phyloP scores from a whole-genome alignment of 2,113 vertebrate genomes.

The Myotis yumanensis region DNA sequence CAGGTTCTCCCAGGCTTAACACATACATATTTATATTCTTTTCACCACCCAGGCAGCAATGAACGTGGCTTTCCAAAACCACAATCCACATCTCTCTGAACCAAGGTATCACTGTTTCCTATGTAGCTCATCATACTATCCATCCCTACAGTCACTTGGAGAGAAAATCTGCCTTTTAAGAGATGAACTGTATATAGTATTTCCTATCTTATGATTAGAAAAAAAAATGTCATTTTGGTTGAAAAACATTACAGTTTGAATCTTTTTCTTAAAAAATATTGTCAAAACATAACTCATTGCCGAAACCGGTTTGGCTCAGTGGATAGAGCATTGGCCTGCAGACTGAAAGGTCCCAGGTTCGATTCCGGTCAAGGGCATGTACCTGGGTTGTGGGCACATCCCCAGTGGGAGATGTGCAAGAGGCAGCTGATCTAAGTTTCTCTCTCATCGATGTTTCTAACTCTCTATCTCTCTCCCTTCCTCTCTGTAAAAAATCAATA shows the following conservation, averaged over 20 bases:
- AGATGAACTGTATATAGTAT: not conserved
- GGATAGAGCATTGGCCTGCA: no score
- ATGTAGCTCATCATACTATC: not conserved
- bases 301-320: no score
- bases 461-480: no score
- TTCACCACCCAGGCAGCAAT: conserved; percentile 2
- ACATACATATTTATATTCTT: not conserved
- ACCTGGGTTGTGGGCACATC: no score
- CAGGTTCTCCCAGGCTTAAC: not conserved
- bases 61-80: conserved; percentile 21
- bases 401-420: no score
- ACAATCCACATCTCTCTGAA: not conserved
- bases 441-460: no score
- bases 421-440: no score
- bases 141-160: not conserved
- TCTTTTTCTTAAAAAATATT: not conserved
- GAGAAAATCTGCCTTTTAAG: not conserved
- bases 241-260: not conserved
- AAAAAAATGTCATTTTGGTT: conserved; percentile 15
- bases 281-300: not conserved
- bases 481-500: no score
- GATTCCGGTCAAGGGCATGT: no score
- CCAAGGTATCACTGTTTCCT: not conserved
- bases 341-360: no score
- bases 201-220: not conserved